Evolutionary conservation across 2,797 vertebrate genomes (phyloP), one percentile per base, ranked within the genome.

Genomic region (Smutsia temminckii): DNA sequence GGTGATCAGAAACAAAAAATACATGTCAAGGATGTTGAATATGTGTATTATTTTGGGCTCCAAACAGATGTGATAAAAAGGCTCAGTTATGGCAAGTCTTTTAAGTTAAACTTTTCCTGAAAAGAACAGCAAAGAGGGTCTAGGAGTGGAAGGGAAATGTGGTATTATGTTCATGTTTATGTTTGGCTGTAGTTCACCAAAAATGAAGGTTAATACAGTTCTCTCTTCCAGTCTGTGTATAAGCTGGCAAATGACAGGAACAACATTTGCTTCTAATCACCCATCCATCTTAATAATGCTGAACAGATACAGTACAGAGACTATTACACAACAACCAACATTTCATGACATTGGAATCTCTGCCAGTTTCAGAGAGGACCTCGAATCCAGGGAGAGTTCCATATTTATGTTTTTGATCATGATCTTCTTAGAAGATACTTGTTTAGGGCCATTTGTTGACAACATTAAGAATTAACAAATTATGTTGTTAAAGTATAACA

Each of bases 401-500:
- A 18, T 90, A 89, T 95, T 92, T 79, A 84, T 93, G 69, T 32
- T 95, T 97, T 95, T 77, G 91, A 96, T 95, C 84, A 79, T 8
- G 84, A 51, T 93, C 89, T 84, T 96, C 84, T 96, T 87, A 96
- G 95, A 97, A 96, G 87, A 91, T 63, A 68, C 83, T 96, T 96
- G 90, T 59, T 46, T 85, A 93, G 74, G 40, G 40, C 90, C 86
- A 46, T 93, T 97, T 96, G 94, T 90, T 96, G 96, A 96, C 92
- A 97, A 91, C 87, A 95, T 94, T 81, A 89, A 91, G 85, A 96
- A 97, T 96, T 92, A 97, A 92, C 78, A 95, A 93, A 97, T 89
- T 92, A 95, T 89, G 64, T 72, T 90, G 53, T 96, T 92, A 95
- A 94, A 95, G 79, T 42, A 80, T 89, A 87, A 96, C 91, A 89